Evolutionary conservation across 1,140 invertebrate species (phyloP).

Genomic region (Drosophila ironensis): DNA sequence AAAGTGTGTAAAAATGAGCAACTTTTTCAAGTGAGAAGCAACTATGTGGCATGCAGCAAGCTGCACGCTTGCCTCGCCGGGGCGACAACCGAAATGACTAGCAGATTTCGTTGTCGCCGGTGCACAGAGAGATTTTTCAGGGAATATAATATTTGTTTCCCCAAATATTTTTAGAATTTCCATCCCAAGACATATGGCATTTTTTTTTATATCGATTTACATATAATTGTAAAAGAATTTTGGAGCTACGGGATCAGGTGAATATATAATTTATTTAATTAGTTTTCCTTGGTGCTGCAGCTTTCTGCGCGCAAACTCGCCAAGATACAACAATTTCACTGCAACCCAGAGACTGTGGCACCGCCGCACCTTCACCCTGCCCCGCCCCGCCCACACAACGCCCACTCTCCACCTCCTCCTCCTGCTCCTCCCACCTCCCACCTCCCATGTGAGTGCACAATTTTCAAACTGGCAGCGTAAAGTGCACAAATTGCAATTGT

Average conservation of each 20-base stretch:
- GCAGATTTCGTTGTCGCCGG: constrained; percentile 38
- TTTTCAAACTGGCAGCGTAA: constrained; percentile 61
- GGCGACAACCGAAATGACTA: constrained; percentile 40
- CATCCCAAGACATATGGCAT: too few species aligned
- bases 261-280: too few species aligned
- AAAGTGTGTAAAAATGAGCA: constrained; percentile 79
- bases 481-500: constrained; percentile 75
- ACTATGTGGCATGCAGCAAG: constrained; percentile 56
- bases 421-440: too few species aligned
- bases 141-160: neutral
- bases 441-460: constrained; percentile 31
- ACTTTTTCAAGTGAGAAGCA: constrained; percentile 79
- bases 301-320: constrained; percentile 39
- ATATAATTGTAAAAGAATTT: too few species aligned
- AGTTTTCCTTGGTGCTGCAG: too few species aligned
- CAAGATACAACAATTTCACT: constrained; percentile 63
- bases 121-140: too few species aligned
- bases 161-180: too few species aligned
- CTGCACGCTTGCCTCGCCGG: constrained; percentile 30
- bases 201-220: too few species aligned
- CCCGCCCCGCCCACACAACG: neutral
- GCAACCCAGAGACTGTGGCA: constrained; percentile 12
- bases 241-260: too few species aligned
- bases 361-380: neutral
- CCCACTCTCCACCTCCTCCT: too few species aligned